phyloP scores from a whole-genome alignment of 2,888 invertebrate genomes.

The Pherbina coryleti region DNA sequence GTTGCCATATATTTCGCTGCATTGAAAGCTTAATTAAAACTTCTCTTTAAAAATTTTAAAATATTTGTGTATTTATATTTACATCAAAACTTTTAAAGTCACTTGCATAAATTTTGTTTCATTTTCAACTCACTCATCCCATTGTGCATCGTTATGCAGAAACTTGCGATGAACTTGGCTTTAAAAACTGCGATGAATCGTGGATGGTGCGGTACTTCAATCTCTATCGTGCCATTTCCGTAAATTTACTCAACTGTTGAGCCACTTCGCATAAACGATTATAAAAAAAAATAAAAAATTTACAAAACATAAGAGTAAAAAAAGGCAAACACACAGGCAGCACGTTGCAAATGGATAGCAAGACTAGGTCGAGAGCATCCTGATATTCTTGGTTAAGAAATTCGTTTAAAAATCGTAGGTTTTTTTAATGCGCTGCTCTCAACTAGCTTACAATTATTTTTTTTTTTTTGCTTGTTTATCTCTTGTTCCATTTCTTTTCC shows the following conservation, averaged over 20 bases:
- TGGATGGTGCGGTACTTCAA: not conserved
- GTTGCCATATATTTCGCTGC: no score
- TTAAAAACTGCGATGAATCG: not conserved
- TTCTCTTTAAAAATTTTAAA: no score
- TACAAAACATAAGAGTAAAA: not conserved
- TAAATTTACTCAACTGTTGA: slow-evolving; percentile 31
- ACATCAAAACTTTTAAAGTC: no score
- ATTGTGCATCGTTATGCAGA: not conserved
- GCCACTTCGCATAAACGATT: slow-evolving; percentile 10
- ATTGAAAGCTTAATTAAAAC: no score
- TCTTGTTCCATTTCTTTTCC: not conserved
- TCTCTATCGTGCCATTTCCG: slow-evolving; percentile 7
- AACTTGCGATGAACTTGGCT: not conserved
- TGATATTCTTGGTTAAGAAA: no score
- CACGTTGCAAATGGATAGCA: no score
- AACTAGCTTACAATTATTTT: not conserved
- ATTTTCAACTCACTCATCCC: not conserved
- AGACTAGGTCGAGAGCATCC: no score
- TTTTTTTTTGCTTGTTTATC: not conserved
- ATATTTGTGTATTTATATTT: no score
- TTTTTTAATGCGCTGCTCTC: not conserved
- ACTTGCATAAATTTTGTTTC: no score
- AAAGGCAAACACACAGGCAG: no score
- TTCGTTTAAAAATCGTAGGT: not conserved
- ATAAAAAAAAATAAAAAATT: not conserved